Base-by-base conservation (phyloP, 2,888 invertebrate genomes). In the Yponomeuta plumbellus region DNA sequence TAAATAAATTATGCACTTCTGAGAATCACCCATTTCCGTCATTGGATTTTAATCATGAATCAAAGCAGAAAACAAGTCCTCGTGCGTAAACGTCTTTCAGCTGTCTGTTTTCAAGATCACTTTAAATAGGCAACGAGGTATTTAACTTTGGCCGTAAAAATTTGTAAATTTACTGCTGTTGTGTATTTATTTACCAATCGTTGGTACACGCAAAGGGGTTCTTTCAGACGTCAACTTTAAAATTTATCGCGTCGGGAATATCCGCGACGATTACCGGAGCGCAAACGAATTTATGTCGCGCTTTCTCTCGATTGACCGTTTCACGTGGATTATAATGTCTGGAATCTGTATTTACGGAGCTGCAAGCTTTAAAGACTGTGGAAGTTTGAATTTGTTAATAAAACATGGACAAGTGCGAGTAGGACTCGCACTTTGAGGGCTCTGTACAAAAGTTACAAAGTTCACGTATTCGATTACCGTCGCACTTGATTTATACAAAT, bases 161-260 rank as follows among this genome's bases (percentile, higher is more conserved):
- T 76, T 75, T 74, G 75, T 78, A 86, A 80, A 88, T 79, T 82
- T 86, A 89, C 84, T 70, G 76, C 85, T 84, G 80, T 13, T 52
- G 34, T 10, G 34, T 34, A 34, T 34, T 34, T 34, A 34, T 52
- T 52, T 52, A 13, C 44, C 17, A 52, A 13, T 52, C 13, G 17
- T 34, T 34, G 34, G 34, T 34, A 52, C 44, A 52, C 4, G 44
- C 17, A 86, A 87, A 85, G 86, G 86, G 79, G 84, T 85, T 89
- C 89, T 89, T 88, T 89, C 87, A 85, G 83, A 84, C 85, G 88
- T 91, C 91, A 90, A 90, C 89, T 91, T 90, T 88, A 82, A 87
- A 89, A 91, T 89, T 86, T 89, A 91, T 88, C 87, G 86, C 80
- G 73, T 82, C 80, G 78, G 78, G 81, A 81, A 81, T 85, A 85